Evolutionary conservation across 1,140 invertebrate genomes (phyloP), one percentile per base, ranked within the genome.

Genomic region (Anoplophora glabripennis): DNA sequence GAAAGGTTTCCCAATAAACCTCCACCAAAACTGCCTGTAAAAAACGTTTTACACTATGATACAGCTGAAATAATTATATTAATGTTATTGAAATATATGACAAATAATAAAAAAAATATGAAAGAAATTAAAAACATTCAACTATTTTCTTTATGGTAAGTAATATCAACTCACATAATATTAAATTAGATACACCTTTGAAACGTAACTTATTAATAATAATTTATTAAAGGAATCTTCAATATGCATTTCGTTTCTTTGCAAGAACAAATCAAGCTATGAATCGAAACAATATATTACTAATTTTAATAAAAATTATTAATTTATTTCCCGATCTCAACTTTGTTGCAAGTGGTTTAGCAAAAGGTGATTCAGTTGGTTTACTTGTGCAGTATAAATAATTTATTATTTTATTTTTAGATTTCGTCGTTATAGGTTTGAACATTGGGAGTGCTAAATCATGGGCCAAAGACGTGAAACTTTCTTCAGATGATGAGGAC

Each of bases 131-230:
- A 34, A 33, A 21, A 34, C 9, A 37, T 49, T 36, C 21, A 49
- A 9, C 14, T 15, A 36, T 56, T 61, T 51, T 46, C 59, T 3
- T 55, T 61, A 48, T 45, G 59, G 59, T 61, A 42, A 40, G 47
- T 34, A 17, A 4, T n/a, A n/a, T n/a, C n/a, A 28, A 28, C 21
- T 28, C 2, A 3, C 21, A 3, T 5, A 28, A 28, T 5, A 28
- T 3, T 2, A 28, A 28, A 28, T 28, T 3, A 28, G 2, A 28
- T 28, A 28, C 5, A 28, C 21, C n/a, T n/a, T n/a, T n/a, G n/a
- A n/a, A n/a, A n/a, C n/a, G n/a, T n/a, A n/a, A n/a, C n/a, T n/a
- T n/a, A n/a, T n/a, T n/a, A n/a, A 28, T 28, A 28, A 5, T 28
- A 28, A 3, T 28, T 5, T 8, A 1, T 55, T 61, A 10, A 11